Conservation (phyloP, 1,140 invertebrate species). For the Dinoponera quadriceps region DNA sequence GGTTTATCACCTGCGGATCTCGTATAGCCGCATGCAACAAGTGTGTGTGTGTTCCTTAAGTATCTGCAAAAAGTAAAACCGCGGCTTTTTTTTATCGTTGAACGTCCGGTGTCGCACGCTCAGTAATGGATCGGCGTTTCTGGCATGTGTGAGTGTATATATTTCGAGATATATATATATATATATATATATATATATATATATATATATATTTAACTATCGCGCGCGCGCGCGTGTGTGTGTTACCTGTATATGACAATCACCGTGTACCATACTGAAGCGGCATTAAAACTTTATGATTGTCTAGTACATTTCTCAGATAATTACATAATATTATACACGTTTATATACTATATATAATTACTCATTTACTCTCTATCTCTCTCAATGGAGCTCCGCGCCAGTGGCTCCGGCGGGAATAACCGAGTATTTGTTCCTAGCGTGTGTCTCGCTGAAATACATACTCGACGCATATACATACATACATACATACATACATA, state of each 20-base stretch:
- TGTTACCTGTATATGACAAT: constrained; percentile 39
- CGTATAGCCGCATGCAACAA: constrained; percentile 19
- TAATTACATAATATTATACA: constrained; percentile 58
- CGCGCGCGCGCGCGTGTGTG: constrained; percentile 6
- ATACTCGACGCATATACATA: constrained; percentile 45
- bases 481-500: background rate
- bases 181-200: background rate
- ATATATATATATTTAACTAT: constrained; percentile 3
- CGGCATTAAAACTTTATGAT: constrained; percentile 67
- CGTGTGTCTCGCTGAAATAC: constrained; percentile 1
- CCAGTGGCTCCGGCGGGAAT: constrained; percentile 16
- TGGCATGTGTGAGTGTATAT: background rate
- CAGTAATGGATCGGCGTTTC: constrained; percentile 9
- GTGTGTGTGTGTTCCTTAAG: constrained; percentile 51
- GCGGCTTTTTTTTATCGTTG: background rate
- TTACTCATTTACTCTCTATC: no score
- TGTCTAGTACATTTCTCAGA: constrained; percentile 63
- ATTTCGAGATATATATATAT: background rate
- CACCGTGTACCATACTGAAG: constrained; percentile 63
- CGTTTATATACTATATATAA: constrained; percentile 36
- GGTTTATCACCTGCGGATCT: constrained; percentile 58
- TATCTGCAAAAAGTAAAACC: constrained; percentile 56
- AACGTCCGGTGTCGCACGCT: background rate
- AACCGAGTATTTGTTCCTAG: constrained; percentile 62
- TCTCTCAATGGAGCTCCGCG: constrained; percentile 33